Evolutionary conservation across 92 coral and sea anemone genomes (phyloP).

Genomic region (Plumapathes pennacea): DNA sequence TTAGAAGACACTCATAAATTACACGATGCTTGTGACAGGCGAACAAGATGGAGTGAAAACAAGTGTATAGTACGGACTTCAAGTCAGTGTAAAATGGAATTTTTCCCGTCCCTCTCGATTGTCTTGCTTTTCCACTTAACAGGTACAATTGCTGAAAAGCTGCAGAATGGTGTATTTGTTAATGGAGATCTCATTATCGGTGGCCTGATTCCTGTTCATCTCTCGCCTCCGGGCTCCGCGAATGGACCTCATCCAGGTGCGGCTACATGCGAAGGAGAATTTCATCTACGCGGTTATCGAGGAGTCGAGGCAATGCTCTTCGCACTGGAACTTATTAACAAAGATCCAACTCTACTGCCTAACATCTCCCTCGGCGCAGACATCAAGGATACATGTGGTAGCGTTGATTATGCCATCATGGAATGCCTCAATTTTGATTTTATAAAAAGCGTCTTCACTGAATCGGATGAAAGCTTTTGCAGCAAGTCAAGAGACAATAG

Average conservation of each 20-base stretch:
- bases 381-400: constrained; percentile 73
- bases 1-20: no score
- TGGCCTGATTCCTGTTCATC: constrained; percentile 65
- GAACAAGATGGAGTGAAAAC: no score
- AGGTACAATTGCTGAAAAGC: no score
- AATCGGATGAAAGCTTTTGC: not conserved
- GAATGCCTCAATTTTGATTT: constrained; percentile 69
- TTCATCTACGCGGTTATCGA: constrained; percentile 58
- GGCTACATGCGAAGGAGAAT: constrained; percentile 44
- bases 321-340: constrained; percentile 59
- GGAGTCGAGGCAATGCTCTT: constrained; percentile 75
- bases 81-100: no score
- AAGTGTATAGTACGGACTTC: no score
- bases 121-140: no score
- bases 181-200: constrained; percentile 64
- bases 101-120: no score
- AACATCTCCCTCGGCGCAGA: constrained; percentile 62
- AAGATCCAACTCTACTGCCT: constrained; percentile 42
- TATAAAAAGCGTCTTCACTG: constrained; percentile 35
- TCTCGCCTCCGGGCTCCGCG: constrained; percentile 43
- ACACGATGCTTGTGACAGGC: no score
- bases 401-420: constrained; percentile 78
- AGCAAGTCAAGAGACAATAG: no score
- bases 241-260: constrained; percentile 52
- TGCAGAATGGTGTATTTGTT: no score